Evolutionary conservation across 92 coral and sea anemone species (phyloP).

Genomic region (Zoanthus sociatus): DNA sequence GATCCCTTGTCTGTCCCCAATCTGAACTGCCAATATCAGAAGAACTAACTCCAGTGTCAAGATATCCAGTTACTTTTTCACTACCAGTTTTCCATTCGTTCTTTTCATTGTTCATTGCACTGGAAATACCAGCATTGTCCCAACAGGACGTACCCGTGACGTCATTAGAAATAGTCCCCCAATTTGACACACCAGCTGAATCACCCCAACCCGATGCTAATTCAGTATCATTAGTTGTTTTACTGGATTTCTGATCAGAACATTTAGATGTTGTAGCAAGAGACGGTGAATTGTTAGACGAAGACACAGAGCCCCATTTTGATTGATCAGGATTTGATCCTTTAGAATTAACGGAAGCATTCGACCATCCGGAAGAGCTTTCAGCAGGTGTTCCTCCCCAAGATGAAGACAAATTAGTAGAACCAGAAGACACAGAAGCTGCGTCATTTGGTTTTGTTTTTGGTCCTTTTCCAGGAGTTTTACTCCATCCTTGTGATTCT

Average conservation of each 20-base stretch:
- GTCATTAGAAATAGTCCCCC: constrained; percentile 68
- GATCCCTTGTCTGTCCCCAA: constrained; percentile 72
- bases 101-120: constrained; percentile 52
- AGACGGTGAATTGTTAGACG: constrained; percentile 23
- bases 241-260: constrained; percentile 16
- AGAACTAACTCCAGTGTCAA: constrained; percentile 67
- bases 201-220: constrained; percentile 93
- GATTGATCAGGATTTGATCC: constrained; percentile 39
- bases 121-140: constrained; percentile 73
- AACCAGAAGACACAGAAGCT: constrained; percentile 20
- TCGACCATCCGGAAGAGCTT: constrained; percentile 79
- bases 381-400: constrained; percentile 98
- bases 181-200: constrained; percentile 53
- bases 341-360: constrained; percentile 47
- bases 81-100: constrained; percentile 62
- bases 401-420: constrained; percentile 62
- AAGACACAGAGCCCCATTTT: constrained; percentile 46
- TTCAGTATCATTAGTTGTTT: constrained; percentile 50
- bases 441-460: constrained; percentile 67
- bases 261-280: constrained; percentile 11
- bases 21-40: constrained; percentile 59
- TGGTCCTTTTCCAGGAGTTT: constrained; percentile 95
- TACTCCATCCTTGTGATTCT: constrained; percentile 74
- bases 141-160: constrained; percentile 91
- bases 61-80: constrained; percentile 86